These are phyloP conservation scores for Phalacrocorax pelagicus DNA, from an alignment of 2,113 vertebrate species.

Conservation along the genomic window DNA sequence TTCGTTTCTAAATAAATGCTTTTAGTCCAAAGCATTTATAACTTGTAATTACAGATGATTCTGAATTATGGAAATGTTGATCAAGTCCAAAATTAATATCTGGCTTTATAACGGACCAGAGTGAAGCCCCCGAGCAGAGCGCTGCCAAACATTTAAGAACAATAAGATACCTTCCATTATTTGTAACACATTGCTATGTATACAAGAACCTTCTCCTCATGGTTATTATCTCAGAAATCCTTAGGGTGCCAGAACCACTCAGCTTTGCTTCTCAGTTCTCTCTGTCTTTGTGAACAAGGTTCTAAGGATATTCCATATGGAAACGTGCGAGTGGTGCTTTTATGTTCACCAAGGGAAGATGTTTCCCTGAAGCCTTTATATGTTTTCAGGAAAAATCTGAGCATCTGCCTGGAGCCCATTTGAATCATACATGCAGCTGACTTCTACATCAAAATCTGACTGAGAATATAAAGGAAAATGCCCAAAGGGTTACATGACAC, in stretches of 20 bases:
- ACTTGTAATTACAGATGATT: neutral
- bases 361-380: constrained; percentile 75
- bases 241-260: constrained; percentile 39
- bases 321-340: constrained; percentile 66
- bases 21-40: neutral
- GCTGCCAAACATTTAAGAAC: neutral
- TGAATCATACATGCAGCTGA: constrained; percentile 59
- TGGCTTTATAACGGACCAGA: neutral
- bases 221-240: constrained; percentile 13
- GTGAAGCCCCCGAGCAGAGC: neutral
- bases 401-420: constrained; percentile 68
- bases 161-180: neutral
- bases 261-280: constrained; percentile 40
- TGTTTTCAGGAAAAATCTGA: constrained; percentile 64
- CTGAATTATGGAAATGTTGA: neutral
- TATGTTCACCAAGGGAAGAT: constrained; percentile 62
- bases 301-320: constrained; percentile 40
- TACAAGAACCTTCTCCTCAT: neutral
- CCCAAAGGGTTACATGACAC: constrained; percentile 61
- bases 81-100: neutral
- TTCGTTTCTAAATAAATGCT: neutral
- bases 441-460: constrained; percentile 40
- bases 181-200: neutral
- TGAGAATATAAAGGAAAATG: constrained; percentile 50
- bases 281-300: constrained; percentile 17